phyloP scores from a whole-genome alignment of 2,888 invertebrate species.

The Tiphia femorata region DNA sequence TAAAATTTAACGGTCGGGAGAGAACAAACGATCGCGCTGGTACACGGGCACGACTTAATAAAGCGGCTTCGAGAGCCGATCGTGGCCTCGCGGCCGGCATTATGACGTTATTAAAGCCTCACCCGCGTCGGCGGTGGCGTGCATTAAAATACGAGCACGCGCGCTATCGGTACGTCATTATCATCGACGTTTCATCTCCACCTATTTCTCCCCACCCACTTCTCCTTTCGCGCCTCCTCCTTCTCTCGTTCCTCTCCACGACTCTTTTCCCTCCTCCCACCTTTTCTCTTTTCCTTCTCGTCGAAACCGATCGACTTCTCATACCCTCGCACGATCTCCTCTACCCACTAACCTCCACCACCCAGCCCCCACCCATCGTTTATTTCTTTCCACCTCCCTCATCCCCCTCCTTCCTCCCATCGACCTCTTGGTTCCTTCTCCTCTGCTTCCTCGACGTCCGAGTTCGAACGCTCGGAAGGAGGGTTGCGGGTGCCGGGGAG shows the following conservation, averaged over 20 bases:
- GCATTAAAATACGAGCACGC: slow-evolving; percentile 45
- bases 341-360: too few relatives aligned
- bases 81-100: slow-evolving; percentile 27
- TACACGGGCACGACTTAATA: slow-evolving; percentile 54
- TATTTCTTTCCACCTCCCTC: slow-evolving; percentile 1
- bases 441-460: background rate
- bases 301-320: too few relatives aligned
- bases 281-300: slow-evolving; percentile 1
- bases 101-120: slow-evolving; percentile 48
- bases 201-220: background rate
- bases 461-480: slow-evolving; percentile 20
- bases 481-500: too few relatives aligned
- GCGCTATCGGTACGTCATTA: slow-evolving; percentile 40
- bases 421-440: slow-evolving; percentile 1
- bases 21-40: slow-evolving; percentile 39
- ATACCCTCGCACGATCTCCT: too few relatives aligned
- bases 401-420: slow-evolving; percentile 3
- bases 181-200: slow-evolving; percentile 35
- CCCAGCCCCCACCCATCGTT: too few relatives aligned
- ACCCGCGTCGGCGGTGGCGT: slow-evolving; percentile 14
- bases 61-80: slow-evolving; percentile 41
- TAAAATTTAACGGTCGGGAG: slow-evolving; percentile 54
- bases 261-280: background rate
- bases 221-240: background rate
- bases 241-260: slow-evolving; percentile 5